Evolutionary conservation across 2,888 invertebrate species (phyloP).

Genomic region (Leptinotarsa peninsularis): DNA sequence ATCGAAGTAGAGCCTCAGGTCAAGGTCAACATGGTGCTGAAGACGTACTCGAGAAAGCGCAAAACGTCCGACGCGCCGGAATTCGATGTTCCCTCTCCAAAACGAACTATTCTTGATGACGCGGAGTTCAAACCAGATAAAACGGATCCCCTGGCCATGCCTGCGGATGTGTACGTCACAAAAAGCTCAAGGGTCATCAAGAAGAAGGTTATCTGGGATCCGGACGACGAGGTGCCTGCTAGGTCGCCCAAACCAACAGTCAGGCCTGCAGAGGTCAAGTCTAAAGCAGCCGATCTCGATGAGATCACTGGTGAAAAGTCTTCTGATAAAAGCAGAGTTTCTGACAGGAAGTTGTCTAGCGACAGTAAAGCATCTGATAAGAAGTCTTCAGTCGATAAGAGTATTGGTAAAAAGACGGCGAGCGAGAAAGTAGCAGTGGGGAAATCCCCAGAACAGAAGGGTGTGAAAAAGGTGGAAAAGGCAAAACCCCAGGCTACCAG

Average conservation of each 20-base stretch:
- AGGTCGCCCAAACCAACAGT: slow-evolving; percentile 42
- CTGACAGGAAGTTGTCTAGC: slow-evolving; percentile 13
- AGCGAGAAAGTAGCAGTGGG: slow-evolving; percentile 27
- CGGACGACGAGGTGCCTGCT: slow-evolving; percentile 68
- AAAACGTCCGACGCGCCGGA: slow-evolving; percentile 50
- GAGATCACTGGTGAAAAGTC: slow-evolving; percentile 14
- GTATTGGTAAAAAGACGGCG: slow-evolving; percentile 32
- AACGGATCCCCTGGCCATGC: slow-evolving; percentile 40
- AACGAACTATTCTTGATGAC: slow-evolving; percentile 28
- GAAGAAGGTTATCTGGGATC: slow-evolving; percentile 81
- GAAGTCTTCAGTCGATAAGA: slow-evolving; percentile 36
- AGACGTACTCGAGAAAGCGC: slow-evolving; percentile 64
- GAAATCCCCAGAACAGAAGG: slow-evolving; percentile 26
- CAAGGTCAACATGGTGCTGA: slow-evolving; percentile 57
- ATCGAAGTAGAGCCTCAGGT: slow-evolving; percentile 56
- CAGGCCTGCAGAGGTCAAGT: slow-evolving; percentile 57
- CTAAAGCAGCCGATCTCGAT: neutral
- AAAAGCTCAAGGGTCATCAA: slow-evolving; percentile 73
- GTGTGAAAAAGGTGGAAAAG: slow-evolving; percentile 45
- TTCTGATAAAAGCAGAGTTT: neutral
- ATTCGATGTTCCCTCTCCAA: slow-evolving; percentile 27
- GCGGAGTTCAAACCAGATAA: slow-evolving; percentile 31
- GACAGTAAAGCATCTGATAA: slow-evolving; percentile 17
- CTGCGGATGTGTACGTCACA: slow-evolving; percentile 60
- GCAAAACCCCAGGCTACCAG: slow-evolving; percentile 28